Evolutionary conservation across 1,140 invertebrate genomes (phyloP).

Genomic region (Sycophaga agraensis): DNA sequence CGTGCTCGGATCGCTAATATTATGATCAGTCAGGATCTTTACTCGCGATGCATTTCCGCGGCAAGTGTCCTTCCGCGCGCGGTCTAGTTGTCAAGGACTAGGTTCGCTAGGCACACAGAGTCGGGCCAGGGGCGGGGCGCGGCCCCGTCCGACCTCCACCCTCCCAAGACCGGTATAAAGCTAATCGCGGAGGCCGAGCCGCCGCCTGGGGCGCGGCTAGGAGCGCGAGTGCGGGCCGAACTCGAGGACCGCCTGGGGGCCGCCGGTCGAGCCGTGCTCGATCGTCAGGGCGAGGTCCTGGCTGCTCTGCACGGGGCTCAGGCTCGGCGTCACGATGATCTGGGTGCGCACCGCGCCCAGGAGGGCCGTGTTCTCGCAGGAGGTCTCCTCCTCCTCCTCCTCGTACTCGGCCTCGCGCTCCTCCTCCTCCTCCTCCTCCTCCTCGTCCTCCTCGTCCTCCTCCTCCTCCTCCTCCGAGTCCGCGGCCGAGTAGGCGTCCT

Average conservation of each 20-base stretch:
- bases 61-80: no score
- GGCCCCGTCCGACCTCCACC: no score
- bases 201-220: slow-evolving; percentile 23
- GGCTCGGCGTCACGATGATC: slow-evolving; percentile 40
- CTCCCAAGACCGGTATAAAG: no score
- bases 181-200: no score
- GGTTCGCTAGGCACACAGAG: no score
- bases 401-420: slow-evolving; percentile 30
- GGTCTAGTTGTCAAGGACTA: no score
- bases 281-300: slow-evolving; percentile 23
- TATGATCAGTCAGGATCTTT: no score
- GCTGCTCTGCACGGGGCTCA: slow-evolving; percentile 38
- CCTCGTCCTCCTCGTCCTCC: neutral
- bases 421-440: slow-evolving; percentile 2
- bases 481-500: slow-evolving; percentile 1
- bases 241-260: no score
- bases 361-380: slow-evolving; percentile 44
- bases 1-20: no score
- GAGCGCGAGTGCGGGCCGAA: slow-evolving; percentile 37
- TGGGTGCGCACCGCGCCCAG: slow-evolving; percentile 37
- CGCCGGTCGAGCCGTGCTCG: neutral
- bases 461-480: slow-evolving; percentile 10
- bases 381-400: slow-evolving; percentile 44
- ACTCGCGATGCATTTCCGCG: no score
- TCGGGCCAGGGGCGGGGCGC: no score